Evolutionary conservation across 2,888 invertebrate species (phyloP), one percentile per base, ranked within the genome.

Genomic region (Schrankia costaestrigalis): DNA sequence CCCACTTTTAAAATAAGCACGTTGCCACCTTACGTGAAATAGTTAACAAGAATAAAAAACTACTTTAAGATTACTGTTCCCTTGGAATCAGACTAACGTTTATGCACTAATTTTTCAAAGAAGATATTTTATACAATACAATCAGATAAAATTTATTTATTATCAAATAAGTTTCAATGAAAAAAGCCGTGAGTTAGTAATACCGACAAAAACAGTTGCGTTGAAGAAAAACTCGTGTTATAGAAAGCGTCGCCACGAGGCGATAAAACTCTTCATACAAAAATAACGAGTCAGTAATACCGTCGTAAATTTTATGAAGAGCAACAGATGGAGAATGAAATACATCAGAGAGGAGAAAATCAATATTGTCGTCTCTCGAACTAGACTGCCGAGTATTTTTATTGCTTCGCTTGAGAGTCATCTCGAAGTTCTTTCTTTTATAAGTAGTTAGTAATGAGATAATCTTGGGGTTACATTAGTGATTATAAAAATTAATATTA

Each of bases 261-360:
- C 68, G 69, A 84, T 84, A 84, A 83, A 85, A 81, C 70, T 81
- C 75, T 77, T 81, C 79, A 76, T 80, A 82, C 77, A 78, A 81
- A 82, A 83, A 82, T 85, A 84, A 84, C 80, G 82, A 78, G 77
- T 73, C 66, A 65, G 81, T 85, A 84, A 85, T 83, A 73, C 69
- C 67, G 74, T 75, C 85, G 80, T 86, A 82, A 86, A 84, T 78
- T 86, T 84, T 81, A 84, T 83, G 78, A 75, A 76, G 75, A 83
- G 86, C 85, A 86, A 86, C 86, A 86, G 86, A 86, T 86, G 85
- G 84, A 74, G 80, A 75, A 77, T 72, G 77, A 78, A 80, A 83
- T 78, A 85, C 77, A 81, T 76, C 75, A 67, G 63, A 65, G 68
- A 56, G 56, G 68, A 68, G 62, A 79, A 83, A 85, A 86, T 85